A percentile compares a stretch with the other conserved stretches of the same genome.
Conservation (phyloP, 1,140 invertebrate species). For the Atta cephalotes region DNA sequence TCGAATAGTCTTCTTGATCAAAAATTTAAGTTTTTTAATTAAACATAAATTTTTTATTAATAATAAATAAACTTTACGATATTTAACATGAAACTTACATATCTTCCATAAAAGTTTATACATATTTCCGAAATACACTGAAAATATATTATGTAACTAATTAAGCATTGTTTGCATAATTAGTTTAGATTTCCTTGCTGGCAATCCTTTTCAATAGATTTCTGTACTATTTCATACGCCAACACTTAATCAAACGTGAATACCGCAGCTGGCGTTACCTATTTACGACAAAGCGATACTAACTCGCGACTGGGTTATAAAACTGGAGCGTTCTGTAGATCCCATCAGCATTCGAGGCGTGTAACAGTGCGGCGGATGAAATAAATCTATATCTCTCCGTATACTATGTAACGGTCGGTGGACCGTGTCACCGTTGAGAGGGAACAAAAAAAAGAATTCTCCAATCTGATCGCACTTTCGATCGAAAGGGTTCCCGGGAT, state of each 20-base stretch:
- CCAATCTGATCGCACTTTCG: slow-evolving; percentile 32
- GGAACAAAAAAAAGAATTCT: neutral
- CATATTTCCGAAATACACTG: neutral
- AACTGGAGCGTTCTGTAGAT: slow-evolving; percentile 26
- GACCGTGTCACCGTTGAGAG: neutral
- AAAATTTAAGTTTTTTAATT: neutral
- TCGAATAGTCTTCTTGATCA: neutral
- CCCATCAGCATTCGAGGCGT: slow-evolving; percentile 40
- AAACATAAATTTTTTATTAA: neutral
- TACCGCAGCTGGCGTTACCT: slow-evolving; percentile 26
- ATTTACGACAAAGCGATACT: slow-evolving; percentile 40
- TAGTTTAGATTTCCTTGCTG: neutral
- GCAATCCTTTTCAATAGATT: neutral
- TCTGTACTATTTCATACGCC: neutral
- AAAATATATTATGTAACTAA: neutral
- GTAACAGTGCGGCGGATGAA: slow-evolving; percentile 28
- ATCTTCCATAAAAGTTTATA: neutral
- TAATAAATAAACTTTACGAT: neutral
- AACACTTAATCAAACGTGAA: slow-evolving; percentile 14
- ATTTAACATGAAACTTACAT: neutral
- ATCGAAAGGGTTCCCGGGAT: slow-evolving; percentile 22
- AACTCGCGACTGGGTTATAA: slow-evolving; percentile 18
- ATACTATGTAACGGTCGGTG: slow-evolving; percentile 1
- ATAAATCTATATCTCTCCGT: slow-evolving; percentile 51
- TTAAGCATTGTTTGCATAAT: neutral